Evolutionary conservation across 2,888 invertebrate species (phyloP).

Genomic region (Lutraria lutraria): DNA sequence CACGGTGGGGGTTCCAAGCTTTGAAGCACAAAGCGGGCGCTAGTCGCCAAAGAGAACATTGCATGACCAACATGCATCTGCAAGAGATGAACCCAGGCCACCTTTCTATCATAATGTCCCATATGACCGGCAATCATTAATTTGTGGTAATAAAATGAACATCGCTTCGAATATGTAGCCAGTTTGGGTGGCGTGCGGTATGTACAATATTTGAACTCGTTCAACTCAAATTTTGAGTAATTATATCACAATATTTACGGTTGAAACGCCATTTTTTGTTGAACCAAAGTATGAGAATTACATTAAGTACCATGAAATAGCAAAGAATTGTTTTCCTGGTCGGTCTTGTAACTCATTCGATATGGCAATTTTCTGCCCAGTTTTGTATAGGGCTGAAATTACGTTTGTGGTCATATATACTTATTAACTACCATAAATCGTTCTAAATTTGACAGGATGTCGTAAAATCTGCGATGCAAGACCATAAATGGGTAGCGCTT

Average conservation of each 20-base stretch:
- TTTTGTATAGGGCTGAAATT: conserved; percentile 59
- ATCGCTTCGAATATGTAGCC: conserved; percentile 25
- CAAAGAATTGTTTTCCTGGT: conserved; percentile 60
- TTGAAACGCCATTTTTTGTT: conserved; percentile 57
- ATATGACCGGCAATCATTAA: conserved; percentile 39
- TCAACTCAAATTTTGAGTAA: conserved; percentile 60
- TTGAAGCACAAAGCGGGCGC: not conserved
- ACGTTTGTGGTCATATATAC: conserved; percentile 71
- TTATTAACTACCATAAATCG: conserved; percentile 71
- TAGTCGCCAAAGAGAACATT: not conserved
- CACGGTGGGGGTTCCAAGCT: not conserved
- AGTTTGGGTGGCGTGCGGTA: conserved; percentile 46
- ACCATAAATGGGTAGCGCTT: conserved; percentile 70
- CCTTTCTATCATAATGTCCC: not conserved
- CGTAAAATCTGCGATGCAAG: conserved; percentile 69
- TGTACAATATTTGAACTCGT: conserved; percentile 47
- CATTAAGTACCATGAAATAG: conserved; percentile 67
- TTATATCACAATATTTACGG: conserved; percentile 58
- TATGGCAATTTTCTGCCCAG: conserved; percentile 67
- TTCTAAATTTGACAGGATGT: conserved; percentile 71
- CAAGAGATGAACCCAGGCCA: not conserved
- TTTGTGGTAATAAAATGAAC: conserved; percentile 54
- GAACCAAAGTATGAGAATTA: conserved; percentile 59
- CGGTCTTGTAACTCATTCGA: conserved; percentile 56
- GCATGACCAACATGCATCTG: conserved; percentile 37